Percentiles rank a stretch among this genome's conserved stretches.
These are phyloP conservation scores for Bryconaethiops microstoma DNA, from an alignment of 2,797 vertebrate species.

Conservation along the genomic window DNA sequence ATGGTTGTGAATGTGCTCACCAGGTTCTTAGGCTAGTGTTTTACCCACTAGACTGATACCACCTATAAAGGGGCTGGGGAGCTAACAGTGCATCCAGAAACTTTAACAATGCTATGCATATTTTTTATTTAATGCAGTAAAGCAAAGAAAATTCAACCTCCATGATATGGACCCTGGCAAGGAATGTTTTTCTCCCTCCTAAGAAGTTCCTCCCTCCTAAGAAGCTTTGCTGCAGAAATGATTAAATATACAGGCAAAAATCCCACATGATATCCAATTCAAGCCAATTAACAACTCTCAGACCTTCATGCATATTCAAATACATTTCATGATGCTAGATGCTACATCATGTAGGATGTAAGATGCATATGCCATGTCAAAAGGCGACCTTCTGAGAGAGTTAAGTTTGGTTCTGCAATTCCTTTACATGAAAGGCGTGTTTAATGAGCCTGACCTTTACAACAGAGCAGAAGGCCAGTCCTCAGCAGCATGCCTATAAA, in stretches of 20 bases:
- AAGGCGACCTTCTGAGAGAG: slow-evolving; percentile 13
- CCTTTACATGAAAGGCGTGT: slow-evolving; percentile 54
- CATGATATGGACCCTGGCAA: too few species aligned
- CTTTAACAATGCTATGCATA: too few species aligned
- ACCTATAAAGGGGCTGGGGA: too few species aligned
- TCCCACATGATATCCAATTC: neutral
- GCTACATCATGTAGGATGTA: slow-evolving; percentile 17
- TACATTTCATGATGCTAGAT: neutral
- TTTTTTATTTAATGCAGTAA: too few species aligned
- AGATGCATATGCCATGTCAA: slow-evolving; percentile 30
- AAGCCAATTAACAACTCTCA: neutral
- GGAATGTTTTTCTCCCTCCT: too few species aligned
- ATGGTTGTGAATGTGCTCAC: too few species aligned
- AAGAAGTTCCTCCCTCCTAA: too few species aligned
- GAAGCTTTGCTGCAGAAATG: neutral
- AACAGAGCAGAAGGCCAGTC: slow-evolving; percentile 53
- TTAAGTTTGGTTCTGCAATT: slow-evolving; percentile 20
- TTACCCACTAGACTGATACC: too few species aligned
- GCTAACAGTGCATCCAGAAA: too few species aligned
- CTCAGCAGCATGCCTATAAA: slow-evolving; percentile 63
- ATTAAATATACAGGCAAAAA: neutral
- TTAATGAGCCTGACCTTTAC: slow-evolving; percentile 74
- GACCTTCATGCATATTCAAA: slow-evolving; percentile 28
- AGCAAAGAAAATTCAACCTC: too few species aligned
- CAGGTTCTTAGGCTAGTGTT: too few species aligned